Percentiles rank a stretch among this genome's conserved stretches.
Conservation (phyloP, 2,888 invertebrate species). For the Meteorus colon region DNA sequence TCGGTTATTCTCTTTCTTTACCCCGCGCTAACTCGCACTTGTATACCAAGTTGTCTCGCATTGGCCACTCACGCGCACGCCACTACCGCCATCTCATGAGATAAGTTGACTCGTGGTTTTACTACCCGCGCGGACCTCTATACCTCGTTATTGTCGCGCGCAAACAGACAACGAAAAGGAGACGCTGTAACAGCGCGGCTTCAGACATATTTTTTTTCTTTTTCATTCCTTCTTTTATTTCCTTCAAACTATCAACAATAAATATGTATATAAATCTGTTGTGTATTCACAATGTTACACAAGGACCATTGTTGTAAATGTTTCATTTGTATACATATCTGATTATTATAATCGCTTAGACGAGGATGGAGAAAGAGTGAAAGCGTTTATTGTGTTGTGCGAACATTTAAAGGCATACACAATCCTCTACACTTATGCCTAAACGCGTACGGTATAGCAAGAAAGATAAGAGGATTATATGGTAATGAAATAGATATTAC, state of each 20-base stretch:
- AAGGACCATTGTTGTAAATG: conserved; percentile 1
- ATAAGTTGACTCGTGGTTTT: conserved; percentile 48
- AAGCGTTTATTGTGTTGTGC: conserved; percentile 8
- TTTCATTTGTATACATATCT: neutral
- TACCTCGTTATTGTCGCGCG: conserved; percentile 66
- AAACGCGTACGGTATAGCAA: neutral
- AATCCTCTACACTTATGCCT: conserved; percentile 11
- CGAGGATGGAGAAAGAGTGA: neutral
- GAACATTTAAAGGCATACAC: neutral
- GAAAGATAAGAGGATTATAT: neutral
- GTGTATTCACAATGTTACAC: conserved; percentile 3
- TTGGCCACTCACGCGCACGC: conserved; percentile 37
- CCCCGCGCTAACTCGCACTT: conserved; percentile 41
- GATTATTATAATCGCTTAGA: neutral
- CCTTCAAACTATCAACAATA: neutral
- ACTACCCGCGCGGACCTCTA: conserved; percentile 56
- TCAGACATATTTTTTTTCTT: neutral
- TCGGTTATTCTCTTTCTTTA: conserved; percentile 35
- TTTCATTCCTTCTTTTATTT: neutral
- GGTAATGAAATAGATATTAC: neutral
- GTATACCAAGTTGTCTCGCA: conserved; percentile 43
- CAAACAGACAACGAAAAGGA: conserved; percentile 19
- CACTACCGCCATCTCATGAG: neutral
- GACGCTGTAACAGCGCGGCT: neutral
- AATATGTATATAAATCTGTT: conserved; percentile 1